A percentile compares a stretch with the other conserved stretches of the same genome.
Conservation (phyloP, 2,888 invertebrate species). For the Plebejus argus region DNA sequence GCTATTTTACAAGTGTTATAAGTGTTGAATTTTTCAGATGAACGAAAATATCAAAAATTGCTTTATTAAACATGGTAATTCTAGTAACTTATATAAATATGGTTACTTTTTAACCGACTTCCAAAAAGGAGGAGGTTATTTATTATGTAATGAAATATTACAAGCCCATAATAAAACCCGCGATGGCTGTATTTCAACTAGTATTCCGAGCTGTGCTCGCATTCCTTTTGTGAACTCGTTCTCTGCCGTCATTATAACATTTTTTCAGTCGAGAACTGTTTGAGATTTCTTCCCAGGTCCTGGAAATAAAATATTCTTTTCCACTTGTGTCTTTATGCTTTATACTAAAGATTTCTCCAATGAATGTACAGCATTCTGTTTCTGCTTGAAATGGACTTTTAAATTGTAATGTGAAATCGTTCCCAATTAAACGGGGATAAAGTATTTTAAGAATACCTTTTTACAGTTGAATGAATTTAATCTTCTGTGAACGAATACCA, state of each 20-base stretch:
- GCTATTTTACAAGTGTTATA: too few species aligned
- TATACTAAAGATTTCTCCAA: neutral
- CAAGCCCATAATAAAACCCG: neutral
- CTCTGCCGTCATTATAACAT: constrained; percentile 21
- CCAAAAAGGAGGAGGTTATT: too few species aligned
- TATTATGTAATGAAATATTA: neutral
- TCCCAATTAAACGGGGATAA: neutral
- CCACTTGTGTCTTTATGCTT: neutral
- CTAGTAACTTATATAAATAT: neutral
- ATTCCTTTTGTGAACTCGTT: constrained; percentile 3
- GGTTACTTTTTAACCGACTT: too few species aligned
- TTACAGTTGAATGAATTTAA: neutral
- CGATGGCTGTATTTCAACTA: neutral
- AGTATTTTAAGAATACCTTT: neutral
- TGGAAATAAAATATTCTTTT: constrained; percentile 17
- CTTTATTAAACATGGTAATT: too few species aligned
- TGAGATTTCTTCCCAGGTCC: constrained; percentile 19
- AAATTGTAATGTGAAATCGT: neutral
- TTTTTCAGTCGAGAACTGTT: constrained; percentile 15
- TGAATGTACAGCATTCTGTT: neutral
- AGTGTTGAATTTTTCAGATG: too few species aligned
- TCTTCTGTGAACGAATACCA: neutral
- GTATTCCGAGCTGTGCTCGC: neutral
- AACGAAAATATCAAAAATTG: too few species aligned
- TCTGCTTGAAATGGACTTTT: neutral